phyloP scores from a whole-genome alignment of 1,140 invertebrate species.

The Theocolax elegans region DNA sequence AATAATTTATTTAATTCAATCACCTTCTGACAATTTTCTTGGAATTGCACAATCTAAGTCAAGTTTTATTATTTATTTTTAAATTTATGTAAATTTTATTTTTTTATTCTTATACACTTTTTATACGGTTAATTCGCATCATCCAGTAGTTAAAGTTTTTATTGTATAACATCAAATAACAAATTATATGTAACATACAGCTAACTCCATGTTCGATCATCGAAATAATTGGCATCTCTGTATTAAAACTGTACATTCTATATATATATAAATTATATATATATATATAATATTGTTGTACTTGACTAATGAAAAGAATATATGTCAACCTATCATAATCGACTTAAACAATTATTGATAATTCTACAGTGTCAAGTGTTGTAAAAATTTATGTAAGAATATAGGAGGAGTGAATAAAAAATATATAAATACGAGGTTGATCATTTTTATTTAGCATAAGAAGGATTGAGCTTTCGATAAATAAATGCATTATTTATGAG shows the following conservation, averaged over 20 bases:
- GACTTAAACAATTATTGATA: conserved; percentile 36
- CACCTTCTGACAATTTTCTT: too few species aligned
- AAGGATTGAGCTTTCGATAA: too few species aligned
- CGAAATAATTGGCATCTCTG: conserved; percentile 13
- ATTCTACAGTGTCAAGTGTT: conserved; percentile 37
- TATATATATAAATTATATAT: too few species aligned
- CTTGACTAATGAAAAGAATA: too few species aligned
- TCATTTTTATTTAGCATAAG: background rate
- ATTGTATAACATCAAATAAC: too few species aligned
- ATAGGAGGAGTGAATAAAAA: conserved; percentile 25
- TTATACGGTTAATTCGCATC: too few species aligned
- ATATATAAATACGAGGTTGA: conserved; percentile 15
- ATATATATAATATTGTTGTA: too few species aligned
- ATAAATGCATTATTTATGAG: too few species aligned
- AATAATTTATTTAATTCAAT: background rate
- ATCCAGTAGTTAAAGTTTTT: too few species aligned
- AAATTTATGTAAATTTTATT: background rate
- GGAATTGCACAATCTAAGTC: too few species aligned
- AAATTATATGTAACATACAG: too few species aligned
- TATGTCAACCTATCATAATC: conserved; percentile 10
- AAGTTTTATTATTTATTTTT: too few species aligned
- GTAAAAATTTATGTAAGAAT: conserved; percentile 40
- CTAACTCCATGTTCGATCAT: conserved; percentile 23
- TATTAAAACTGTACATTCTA: conserved; percentile 32
- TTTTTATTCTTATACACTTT: conserved; percentile 24